These are phyloP conservation scores for Equus przewalskii DNA, from an alignment of 2,113 vertebrate genomes.

Conservation along the genomic window DNA sequence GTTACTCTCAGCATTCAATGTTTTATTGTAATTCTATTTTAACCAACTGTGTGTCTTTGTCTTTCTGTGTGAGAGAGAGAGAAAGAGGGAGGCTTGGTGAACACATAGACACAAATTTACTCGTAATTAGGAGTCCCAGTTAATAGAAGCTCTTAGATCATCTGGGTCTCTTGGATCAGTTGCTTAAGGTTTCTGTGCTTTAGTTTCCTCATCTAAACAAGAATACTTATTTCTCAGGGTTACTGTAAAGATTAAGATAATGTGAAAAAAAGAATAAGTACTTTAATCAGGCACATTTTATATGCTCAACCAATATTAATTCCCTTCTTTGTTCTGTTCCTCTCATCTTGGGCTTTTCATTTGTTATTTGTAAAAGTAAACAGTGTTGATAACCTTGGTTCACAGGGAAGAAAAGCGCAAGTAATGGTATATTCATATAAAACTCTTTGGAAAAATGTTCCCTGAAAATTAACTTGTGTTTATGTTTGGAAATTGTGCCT, in stretches of 20 bases:
- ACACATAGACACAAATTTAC: not conserved
- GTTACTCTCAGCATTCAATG: not conserved
- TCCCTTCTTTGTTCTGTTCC: not conserved
- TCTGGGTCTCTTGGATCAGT: not conserved
- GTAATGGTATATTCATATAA: not conserved
- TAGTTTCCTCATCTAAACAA: not conserved
- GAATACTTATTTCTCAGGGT: not conserved
- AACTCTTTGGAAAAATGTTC: conserved; percentile 22
- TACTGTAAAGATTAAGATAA: conserved; percentile 32
- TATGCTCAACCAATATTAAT: conserved; percentile 13
- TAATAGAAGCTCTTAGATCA: not conserved
- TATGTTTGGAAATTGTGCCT: not conserved
- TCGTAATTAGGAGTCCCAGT: not conserved
- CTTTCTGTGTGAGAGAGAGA: not conserved
- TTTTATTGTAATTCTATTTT: conserved; percentile 27
- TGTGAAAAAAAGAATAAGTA: not conserved
- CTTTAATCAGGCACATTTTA: not conserved
- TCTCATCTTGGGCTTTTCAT: not conserved
- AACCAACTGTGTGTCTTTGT: not conserved
- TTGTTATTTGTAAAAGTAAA: conserved; percentile 34
- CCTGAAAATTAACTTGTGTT: conserved; percentile 49
- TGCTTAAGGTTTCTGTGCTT: not conserved
- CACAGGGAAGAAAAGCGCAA: conserved; percentile 1
- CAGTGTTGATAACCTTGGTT: not conserved
- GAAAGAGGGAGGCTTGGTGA: not conserved